Conservation (phyloP, 2,113 vertebrate genomes). For the Thinocorus orbignyianus region DNA sequence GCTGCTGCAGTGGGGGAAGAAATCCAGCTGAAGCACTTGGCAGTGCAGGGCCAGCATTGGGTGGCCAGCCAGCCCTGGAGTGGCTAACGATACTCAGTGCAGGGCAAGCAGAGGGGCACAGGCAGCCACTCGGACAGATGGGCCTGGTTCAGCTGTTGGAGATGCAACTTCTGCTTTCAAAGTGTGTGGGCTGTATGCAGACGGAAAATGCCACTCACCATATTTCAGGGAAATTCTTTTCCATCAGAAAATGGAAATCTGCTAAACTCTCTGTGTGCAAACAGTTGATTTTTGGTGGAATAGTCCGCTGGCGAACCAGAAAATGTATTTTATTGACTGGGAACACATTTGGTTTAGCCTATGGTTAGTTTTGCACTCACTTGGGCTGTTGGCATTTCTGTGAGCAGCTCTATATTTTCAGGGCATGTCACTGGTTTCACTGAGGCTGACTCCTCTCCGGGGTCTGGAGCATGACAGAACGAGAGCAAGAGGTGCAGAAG, state of each 20-base stretch:
- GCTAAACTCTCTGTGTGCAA: not conserved
- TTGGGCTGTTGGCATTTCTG: not conserved
- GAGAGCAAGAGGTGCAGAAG: not conserved
- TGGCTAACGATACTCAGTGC: accelerated
- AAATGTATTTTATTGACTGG: not conserved
- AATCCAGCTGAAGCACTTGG: not conserved
- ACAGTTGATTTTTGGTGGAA: not conserved
- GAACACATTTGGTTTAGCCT: accelerated
- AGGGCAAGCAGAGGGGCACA: accelerated
- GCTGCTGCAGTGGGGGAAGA: not conserved
- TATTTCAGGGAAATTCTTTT: not conserved
- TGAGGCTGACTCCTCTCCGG: not conserved
- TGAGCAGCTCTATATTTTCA: not conserved
- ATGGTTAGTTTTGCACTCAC: not conserved
- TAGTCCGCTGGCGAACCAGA: not conserved
- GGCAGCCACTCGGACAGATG: not conserved
- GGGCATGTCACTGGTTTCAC: not conserved
- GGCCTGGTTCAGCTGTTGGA: not conserved
- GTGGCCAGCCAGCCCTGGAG: accelerated
- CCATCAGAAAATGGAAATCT: not conserved
- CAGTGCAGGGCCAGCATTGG: not conserved
- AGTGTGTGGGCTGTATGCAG: not conserved
- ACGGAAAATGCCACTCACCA: not conserved
- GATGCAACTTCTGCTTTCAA: not conserved
- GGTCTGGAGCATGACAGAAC: not conserved